Evolutionary conservation across 2,113 vertebrate species (phyloP), one percentile per base, ranked within the genome.

Genomic region (Gnathonemus longibarbis): DNA sequence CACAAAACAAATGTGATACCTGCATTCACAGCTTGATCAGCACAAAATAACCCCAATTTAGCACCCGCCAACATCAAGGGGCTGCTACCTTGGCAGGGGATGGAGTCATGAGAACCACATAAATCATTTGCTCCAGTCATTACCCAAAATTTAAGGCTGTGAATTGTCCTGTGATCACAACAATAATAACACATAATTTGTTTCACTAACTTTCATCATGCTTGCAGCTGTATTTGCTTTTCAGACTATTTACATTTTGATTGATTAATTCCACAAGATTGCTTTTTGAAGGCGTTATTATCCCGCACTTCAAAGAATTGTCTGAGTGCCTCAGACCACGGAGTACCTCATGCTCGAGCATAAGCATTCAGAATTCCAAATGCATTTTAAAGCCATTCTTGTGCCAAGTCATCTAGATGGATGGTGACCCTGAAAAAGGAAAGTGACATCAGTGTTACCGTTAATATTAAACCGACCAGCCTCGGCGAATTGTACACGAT

Each of bases 241-340:
- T 35, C 31, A 87, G 31, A 39, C 50, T 87, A 87, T 87, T 53
- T 53, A 87, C 49, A 87, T 87, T 87, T 49, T 19, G 24, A 87
- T 53, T 35, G 85, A 53, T 87, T 87, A 35, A 53, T 31, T 87
- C 50, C 15, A 31, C 50, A 53, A 87, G 27, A 52, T 84, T 48
- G 83, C 85, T 52, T 86, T 86, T 27, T 87, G 85, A 11, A 87
- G 42, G 85, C 85, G 52, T 87, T 87, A 87, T 87, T 87, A n/a
- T 53, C 27, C 85, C 10, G 5, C 48, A 53, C 85, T 87, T 87
- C 85, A 87, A 52, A 87, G 85, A 35, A 35, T 42, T 84, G 80
- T 48, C 42, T 84, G 80, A 46, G 21, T 9, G 83, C 24, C 50
- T 87, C 85, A 87, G 13, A 31, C 49, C 50, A 27, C 21, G 50